A percentile compares a stretch with the other conserved stretches of the same genome.
phyloP scores from a whole-genome alignment of 2,113 vertebrate genomes.

The Leucosticte australis region DNA sequence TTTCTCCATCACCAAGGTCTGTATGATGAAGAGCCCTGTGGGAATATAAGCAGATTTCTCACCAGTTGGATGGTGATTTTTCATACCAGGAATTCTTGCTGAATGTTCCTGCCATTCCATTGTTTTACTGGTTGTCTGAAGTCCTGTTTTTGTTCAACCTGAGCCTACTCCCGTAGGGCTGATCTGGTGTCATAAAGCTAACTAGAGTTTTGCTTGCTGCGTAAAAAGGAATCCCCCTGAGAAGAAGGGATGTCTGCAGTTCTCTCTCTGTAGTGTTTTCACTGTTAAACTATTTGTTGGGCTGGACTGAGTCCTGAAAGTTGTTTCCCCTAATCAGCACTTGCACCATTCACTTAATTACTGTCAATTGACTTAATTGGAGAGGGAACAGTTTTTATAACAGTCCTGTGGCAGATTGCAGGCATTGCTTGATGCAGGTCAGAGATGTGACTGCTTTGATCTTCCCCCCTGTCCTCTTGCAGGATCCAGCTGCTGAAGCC shows the following conservation, averaged over 20 bases:
- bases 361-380: not conserved
- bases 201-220: not conserved
- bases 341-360: not conserved
- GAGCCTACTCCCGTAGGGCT: not conserved
- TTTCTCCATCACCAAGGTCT: slow-evolving; percentile 98
- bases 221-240: not conserved
- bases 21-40: not conserved
- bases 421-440: not conserved
- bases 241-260: not conserved
- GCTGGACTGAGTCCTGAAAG: not conserved
- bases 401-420: not conserved
- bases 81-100: not conserved
- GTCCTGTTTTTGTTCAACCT: not conserved
- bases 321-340: not conserved
- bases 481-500: slow-evolving; percentile 97
- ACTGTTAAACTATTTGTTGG: not conserved
- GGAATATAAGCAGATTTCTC: not conserved
- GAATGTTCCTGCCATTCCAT: not conserved
- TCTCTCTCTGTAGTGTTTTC: not conserved
- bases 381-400: not conserved
- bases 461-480: not conserved
- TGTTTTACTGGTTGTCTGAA: not conserved
- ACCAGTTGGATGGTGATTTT: not conserved
- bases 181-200: not conserved
- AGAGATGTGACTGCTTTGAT: not conserved